A percentile compares a stretch with the other conserved stretches of the same genome.
These are phyloP conservation scores for Gallinago media DNA, from an alignment of 2,113 vertebrate species.

Conservation along the genomic window DNA sequence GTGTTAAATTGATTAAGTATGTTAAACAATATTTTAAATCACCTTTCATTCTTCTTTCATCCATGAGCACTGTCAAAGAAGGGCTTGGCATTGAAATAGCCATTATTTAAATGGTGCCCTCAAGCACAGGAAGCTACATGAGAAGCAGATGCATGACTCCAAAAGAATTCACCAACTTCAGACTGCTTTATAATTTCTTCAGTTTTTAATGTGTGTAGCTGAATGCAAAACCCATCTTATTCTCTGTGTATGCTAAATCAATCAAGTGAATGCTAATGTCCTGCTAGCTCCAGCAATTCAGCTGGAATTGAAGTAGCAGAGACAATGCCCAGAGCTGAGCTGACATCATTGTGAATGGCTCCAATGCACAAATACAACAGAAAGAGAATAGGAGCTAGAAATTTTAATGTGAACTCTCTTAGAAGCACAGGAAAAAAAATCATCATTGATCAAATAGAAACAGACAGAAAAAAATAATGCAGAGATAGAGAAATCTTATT, in stretches of 20 bases:
- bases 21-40: slow-evolving; percentile 33
- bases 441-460: neutral
- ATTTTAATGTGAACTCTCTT: slow-evolving; percentile 14
- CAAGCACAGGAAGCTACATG: slow-evolving; percentile 88
- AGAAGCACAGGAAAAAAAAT: neutral
- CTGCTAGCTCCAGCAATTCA: slow-evolving; percentile 63
- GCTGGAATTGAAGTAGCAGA: slow-evolving; percentile 33
- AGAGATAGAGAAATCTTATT: neutral
- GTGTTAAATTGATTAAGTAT: neutral
- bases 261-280: slow-evolving; percentile 65
- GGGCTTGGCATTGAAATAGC: slow-evolving; percentile 86
- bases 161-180: slow-evolving; percentile 28
- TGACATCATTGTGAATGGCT: slow-evolving; percentile 10
- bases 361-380: neutral
- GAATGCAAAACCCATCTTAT: slow-evolving; percentile 47
- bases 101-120: slow-evolving; percentile 87
- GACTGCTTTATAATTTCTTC: slow-evolving; percentile 51
- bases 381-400: neutral
- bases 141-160: slow-evolving; percentile 56
- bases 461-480: neutral
- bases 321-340: slow-evolving; percentile 18
- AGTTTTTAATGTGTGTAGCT: slow-evolving; percentile 60
- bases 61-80: slow-evolving; percentile 85
- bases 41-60: slow-evolving; percentile 33
- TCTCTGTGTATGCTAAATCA: slow-evolving; percentile 66